These are phyloP conservation scores for Ochropleura plecta DNA, from an alignment of 2,888 invertebrate species.

Conservation along the genomic window DNA sequence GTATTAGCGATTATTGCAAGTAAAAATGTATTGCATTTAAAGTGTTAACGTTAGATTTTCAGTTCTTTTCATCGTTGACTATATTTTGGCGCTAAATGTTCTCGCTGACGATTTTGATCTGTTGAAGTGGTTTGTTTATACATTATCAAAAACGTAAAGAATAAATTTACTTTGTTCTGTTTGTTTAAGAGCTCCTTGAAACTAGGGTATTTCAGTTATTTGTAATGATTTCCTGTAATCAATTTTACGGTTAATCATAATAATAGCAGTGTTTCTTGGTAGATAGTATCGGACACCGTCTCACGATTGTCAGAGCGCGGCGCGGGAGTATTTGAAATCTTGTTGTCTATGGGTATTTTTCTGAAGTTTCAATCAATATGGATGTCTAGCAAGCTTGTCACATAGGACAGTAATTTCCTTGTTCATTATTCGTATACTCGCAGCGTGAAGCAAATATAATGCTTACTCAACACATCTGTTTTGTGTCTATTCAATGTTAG, in stretches of 20 bases:
- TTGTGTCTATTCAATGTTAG: conserved; percentile 67
- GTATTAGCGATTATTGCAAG: conserved; percentile 76
- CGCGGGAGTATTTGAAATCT: conserved; percentile 51
- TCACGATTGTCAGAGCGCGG: conserved; percentile 22
- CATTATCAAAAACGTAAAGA: conserved; percentile 27
- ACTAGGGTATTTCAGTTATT: conserved; percentile 39
- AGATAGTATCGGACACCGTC: conserved; percentile 34
- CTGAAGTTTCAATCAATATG: conserved; percentile 51
- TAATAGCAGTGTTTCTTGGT: conserved; percentile 58
- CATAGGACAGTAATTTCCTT: conserved; percentile 53
- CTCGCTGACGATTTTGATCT: conserved; percentile 63
- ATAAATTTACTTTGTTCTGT: background rate
- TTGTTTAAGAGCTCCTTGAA: conserved; percentile 22
- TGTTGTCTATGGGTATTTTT: conserved; percentile 60
- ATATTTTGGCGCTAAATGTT: conserved; percentile 66
- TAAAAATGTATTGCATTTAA: conserved; percentile 85
- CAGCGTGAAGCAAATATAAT: conserved; percentile 64
- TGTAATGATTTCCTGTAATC: conserved; percentile 41
- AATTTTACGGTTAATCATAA: conserved; percentile 52
- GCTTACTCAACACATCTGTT: conserved; percentile 60
- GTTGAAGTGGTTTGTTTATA: conserved; percentile 60
- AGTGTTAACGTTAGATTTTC: conserved; percentile 78
- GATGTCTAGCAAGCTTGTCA: conserved; percentile 64
- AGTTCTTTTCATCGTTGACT: conserved; percentile 65
- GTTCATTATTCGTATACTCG: conserved; percentile 61